These are phyloP conservation scores for Muscidifurax raptorellus DNA, from an alignment of 1,140 invertebrate species.

Conservation along the genomic window DNA sequence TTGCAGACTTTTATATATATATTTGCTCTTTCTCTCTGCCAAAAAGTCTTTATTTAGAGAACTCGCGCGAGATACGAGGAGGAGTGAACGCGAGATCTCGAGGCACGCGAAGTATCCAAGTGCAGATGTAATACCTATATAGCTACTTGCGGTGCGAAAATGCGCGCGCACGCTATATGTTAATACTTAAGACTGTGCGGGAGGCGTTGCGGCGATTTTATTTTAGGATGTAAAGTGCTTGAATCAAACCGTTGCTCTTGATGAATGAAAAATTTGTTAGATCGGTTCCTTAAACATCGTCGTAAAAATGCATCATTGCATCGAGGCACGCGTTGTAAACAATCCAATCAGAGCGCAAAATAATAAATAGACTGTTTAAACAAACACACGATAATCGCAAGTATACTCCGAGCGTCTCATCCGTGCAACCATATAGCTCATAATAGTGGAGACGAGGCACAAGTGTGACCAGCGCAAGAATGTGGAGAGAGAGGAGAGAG, in stretches of 20 bases:
- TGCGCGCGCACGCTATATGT: neutral
- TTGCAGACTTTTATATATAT: neutral
- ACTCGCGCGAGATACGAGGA: no score
- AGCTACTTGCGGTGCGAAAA: neutral
- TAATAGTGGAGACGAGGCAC: conserved; percentile 6
- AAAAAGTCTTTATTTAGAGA: conserved; percentile 5
- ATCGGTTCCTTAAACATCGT: neutral
- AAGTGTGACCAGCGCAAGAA: neutral
- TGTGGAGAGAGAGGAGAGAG: conserved; percentile 19
- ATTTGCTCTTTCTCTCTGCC: neutral
- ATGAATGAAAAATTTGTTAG: neutral
- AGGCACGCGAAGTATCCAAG: neutral
- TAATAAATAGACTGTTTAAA: neutral
- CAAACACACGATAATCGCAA: neutral
- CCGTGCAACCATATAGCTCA: no score
- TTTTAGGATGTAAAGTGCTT: neutral
- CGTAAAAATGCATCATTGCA: no score
- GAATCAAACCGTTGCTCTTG: neutral
- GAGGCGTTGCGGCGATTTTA: neutral
- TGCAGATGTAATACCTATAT: neutral
- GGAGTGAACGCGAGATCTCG: neutral
- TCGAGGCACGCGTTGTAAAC: neutral
- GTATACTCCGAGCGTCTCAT: neutral
- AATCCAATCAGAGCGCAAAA: neutral
- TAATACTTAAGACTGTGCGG: neutral